These are phyloP conservation scores for Akabosia matsudoensis DNA, from an alignment of 1,140 invertebrate species.

Conservation along the genomic window DNA sequence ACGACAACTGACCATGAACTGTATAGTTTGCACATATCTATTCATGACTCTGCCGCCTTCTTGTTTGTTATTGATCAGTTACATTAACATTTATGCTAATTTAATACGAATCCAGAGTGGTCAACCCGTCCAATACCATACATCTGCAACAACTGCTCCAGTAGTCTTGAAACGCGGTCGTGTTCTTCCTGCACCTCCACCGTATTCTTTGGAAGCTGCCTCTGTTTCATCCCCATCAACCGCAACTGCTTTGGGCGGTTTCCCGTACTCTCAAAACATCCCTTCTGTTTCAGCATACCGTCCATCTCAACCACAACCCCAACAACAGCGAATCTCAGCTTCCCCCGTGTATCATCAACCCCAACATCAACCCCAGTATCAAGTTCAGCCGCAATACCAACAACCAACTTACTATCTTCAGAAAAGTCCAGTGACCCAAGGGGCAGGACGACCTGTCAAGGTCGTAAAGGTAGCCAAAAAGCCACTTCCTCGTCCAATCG, in stretches of 20 bases:
- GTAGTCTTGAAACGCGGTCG: not conserved
- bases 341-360: not conserved
- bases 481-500: not conserved
- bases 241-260: not conserved
- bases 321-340: not conserved
- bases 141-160: not conserved
- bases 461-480: conserved; percentile 7
- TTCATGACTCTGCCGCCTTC: too few species aligned
- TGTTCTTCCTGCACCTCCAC: not conserved
- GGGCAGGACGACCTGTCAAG: conserved; percentile 5
- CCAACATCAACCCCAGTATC: not conserved
- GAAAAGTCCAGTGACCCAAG: not conserved
- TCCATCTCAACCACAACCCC: not conserved
- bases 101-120: not conserved
- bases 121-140: not conserved
- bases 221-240: not conserved
- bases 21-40: too few species aligned
- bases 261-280: conserved; percentile 23
- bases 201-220: not conserved
- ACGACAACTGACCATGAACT: not conserved
- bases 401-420: conserved; percentile 35
- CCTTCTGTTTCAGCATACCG: conserved; percentile 29
- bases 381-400: not conserved
- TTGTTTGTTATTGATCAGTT: too few species aligned
- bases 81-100: too few species aligned